Conservation (phyloP, 2,797 vertebrate genomes). For the Muscicapa striata region DNA sequence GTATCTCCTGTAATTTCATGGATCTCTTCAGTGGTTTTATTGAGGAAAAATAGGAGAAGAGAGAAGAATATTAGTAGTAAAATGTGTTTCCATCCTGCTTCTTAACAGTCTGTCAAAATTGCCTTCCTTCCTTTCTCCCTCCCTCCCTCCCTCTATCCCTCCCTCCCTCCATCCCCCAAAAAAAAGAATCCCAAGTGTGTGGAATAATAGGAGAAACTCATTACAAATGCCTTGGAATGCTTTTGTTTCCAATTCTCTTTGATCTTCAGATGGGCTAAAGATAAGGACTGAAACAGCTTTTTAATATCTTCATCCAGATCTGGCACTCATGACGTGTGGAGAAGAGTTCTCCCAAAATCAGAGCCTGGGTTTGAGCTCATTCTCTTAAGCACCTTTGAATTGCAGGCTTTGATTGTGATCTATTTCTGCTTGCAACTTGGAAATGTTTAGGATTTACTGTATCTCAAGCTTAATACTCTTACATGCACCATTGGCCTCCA, state of each 20-base stretch:
- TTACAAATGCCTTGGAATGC: constrained; percentile 9
- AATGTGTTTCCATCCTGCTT: not conserved
- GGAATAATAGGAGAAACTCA: constrained; percentile 18
- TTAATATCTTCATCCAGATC: not conserved
- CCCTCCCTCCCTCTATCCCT: too few relatives aligned
- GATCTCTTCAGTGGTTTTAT: constrained; percentile 32
- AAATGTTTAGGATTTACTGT: constrained; percentile 51
- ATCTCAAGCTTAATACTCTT: constrained; percentile 29
- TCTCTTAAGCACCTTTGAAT: not conserved
- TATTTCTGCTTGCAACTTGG: constrained; percentile 21
- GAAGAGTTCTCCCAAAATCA: not conserved
- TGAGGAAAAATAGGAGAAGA: constrained; percentile 6
- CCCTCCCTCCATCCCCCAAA: accelerated
- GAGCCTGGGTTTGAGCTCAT: not conserved
- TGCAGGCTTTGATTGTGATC: constrained; percentile 38
- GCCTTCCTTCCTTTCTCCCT: not conserved
- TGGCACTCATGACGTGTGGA: not conserved
- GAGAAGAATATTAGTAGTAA: constrained; percentile 23
- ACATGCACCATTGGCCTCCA: constrained; percentile 29
- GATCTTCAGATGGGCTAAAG: constrained; percentile 28
- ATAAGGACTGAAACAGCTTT: not conserved
- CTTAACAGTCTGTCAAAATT: not conserved
- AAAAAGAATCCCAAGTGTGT: not conserved
- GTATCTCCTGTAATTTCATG: constrained; percentile 70
- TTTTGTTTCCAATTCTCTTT: constrained; percentile 50